phyloP scores from a whole-genome alignment of 2,113 vertebrate species.

The Triplophysa tibetana region DNA sequence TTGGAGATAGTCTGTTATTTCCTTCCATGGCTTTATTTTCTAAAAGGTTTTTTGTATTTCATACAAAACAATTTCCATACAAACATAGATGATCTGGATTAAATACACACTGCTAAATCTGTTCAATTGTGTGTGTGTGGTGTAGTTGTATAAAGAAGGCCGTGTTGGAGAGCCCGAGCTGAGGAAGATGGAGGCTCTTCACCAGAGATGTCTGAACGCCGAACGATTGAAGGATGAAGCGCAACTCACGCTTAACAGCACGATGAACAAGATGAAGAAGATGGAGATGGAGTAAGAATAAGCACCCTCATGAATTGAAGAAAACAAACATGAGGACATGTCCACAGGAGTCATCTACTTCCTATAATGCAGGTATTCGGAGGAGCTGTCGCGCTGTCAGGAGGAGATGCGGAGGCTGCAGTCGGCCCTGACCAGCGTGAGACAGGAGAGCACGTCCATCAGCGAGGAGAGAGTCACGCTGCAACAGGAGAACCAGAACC shows the following conservation, averaged over 20 bases:
- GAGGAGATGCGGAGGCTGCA: slow-evolving; percentile 85
- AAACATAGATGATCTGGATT: too few species aligned
- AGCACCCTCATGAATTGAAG: not conserved
- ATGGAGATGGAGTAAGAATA: slow-evolving; percentile 86
- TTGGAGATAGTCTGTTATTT: too few species aligned
- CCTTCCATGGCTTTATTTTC: too few species aligned
- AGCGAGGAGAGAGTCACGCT: slow-evolving; percentile 88
- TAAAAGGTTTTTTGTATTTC: too few species aligned
- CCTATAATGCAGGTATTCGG: slow-evolving; percentile 69
- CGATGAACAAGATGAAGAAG: slow-evolving; percentile 85
- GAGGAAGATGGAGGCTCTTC: slow-evolving; percentile 85
- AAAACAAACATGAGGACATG: not conserved
- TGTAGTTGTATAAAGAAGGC: slow-evolving; percentile 82
- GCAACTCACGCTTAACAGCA: slow-evolving; percentile 79
- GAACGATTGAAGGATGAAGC: slow-evolving; percentile 85
- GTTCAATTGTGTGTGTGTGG: slow-evolving; percentile 3
- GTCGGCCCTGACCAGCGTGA: slow-evolving; percentile 75
- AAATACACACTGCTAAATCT: not conserved
- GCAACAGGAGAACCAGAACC: slow-evolving; percentile 85
- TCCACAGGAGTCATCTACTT: too few species aligned
- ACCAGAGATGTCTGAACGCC: slow-evolving; percentile 83
- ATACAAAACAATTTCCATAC: too few species aligned
- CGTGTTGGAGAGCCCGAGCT: slow-evolving; percentile 75
- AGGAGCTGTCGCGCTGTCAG: slow-evolving; percentile 84
- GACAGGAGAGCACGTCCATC: slow-evolving; percentile 78